Conservation (phyloP, 2,113 vertebrate species). For the Platysteira castanea region DNA sequence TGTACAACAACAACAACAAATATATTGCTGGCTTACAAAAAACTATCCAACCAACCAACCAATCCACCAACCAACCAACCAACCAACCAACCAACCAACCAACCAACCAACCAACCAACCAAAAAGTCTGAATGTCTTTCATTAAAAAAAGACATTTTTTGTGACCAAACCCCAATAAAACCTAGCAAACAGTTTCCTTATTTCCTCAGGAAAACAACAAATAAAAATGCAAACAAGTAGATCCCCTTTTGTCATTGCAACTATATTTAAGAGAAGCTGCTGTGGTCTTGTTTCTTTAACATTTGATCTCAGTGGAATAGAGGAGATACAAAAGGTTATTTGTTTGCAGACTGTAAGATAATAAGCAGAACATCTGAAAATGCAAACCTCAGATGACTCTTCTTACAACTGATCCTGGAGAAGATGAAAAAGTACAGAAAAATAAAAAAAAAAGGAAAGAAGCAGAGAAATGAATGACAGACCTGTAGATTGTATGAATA, state of each 20-base stretch:
- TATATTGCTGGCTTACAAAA: neutral
- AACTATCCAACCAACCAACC: neutral
- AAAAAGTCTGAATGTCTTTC: neutral
- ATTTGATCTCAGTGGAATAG: neutral
- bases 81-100: neutral
- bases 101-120: neutral
- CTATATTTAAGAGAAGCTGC: neutral
- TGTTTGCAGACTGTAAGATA: neutral
- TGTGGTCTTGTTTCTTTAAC: neutral
- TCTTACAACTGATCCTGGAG: neutral
- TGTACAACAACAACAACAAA: neutral
- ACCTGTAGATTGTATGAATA: neutral
- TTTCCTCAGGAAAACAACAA: neutral
- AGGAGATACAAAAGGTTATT: neutral
- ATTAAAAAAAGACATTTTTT: neutral
- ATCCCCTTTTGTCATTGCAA: neutral
- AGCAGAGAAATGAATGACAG: neutral
- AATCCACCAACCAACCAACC: neutral
- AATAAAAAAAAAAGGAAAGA: neutral
- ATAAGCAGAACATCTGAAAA: neutral
- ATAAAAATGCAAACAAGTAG: neutral
- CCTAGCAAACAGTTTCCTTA: neutral
- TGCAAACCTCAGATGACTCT: neutral
- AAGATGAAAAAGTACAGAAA: neutral
- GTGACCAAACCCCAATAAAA: neutral